A percentile compares a stretch with the other conserved stretches of the same genome.
phyloP scores from a whole-genome alignment of 2,888 invertebrate genomes.

The Oxytorus armatus region DNA sequence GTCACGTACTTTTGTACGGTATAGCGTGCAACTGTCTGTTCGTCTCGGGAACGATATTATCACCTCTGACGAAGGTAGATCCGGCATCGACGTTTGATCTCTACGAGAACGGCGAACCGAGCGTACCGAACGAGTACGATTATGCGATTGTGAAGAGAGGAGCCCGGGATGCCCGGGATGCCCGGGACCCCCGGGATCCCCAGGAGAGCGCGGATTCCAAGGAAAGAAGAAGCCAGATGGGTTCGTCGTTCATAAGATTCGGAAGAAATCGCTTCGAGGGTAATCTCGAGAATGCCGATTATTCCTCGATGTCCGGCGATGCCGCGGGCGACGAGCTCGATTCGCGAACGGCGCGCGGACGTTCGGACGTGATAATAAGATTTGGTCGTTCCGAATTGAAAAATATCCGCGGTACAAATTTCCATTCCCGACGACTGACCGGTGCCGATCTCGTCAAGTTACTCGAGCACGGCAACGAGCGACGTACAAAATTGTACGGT shows the following conservation, averaged over 20 bases:
- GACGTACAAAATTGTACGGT: slow-evolving; percentile 7
- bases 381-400: slow-evolving; percentile 79
- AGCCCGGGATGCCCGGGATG: slow-evolving; percentile 59
- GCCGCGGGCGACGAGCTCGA: slow-evolving; percentile 60
- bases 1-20: slow-evolving; percentile 73
- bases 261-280: slow-evolving; percentile 60
- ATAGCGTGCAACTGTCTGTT: slow-evolving; percentile 73
- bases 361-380: slow-evolving; percentile 80
- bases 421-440: slow-evolving; percentile 39
- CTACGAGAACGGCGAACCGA: slow-evolving; percentile 64
- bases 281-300: slow-evolving; percentile 63
- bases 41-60: slow-evolving; percentile 72
- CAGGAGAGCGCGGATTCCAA: slow-evolving; percentile 80
- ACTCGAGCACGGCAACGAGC: slow-evolving; percentile 29
- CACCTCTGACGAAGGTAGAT: slow-evolving; percentile 73
- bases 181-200: slow-evolving; percentile 74
- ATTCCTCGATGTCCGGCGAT: slow-evolving; percentile 37
- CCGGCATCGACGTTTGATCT: slow-evolving; percentile 58
- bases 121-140: slow-evolving; percentile 72
- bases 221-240: slow-evolving; percentile 78
- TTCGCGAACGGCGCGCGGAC: slow-evolving; percentile 71
- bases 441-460: slow-evolving; percentile 33
- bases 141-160: slow-evolving; percentile 76
- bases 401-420: not conserved
- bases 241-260: slow-evolving; percentile 78